These are phyloP conservation scores for Alligator sinensis DNA, from an alignment of 2,113 vertebrate species.

Conservation along the genomic window DNA sequence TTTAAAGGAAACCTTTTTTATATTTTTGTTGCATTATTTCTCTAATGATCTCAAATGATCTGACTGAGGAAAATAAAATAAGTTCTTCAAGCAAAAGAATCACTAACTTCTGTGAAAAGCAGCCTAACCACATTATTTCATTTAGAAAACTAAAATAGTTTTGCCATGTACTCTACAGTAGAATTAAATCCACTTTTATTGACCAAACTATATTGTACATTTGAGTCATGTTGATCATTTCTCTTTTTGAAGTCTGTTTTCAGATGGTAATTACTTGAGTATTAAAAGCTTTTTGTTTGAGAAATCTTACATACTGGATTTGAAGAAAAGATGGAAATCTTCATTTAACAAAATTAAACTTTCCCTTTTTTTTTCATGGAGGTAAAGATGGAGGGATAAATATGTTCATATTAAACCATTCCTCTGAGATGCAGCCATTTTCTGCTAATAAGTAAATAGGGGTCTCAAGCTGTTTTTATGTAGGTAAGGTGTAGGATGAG, in stretches of 20 bases:
- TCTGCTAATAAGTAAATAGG: not conserved
- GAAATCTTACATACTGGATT: not conserved
- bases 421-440: not conserved
- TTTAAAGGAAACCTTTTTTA: not conserved
- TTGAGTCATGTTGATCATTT: not conserved
- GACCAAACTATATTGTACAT: not conserved
- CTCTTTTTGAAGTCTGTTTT: not conserved
- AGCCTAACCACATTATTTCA: not conserved
- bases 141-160: not conserved
- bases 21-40: not conserved
- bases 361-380: not conserved
- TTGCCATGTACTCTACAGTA: not conserved
- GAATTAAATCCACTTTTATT: not conserved
- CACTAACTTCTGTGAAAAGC: not conserved
- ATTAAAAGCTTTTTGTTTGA: not conserved
- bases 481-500: not conserved
- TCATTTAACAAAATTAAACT: not conserved
- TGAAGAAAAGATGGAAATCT: not conserved
- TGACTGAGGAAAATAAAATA: not conserved
- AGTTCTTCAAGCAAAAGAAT: not conserved
- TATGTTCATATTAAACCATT: not conserved
- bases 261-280: not conserved
- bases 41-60: conserved; percentile 10
- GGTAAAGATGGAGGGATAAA: not conserved
- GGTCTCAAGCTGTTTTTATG: not conserved